Percentiles rank a stretch among this genome's conserved stretches.
Conservation (phyloP, 1,140 invertebrate species). For the Danaus plexippus region DNA sequence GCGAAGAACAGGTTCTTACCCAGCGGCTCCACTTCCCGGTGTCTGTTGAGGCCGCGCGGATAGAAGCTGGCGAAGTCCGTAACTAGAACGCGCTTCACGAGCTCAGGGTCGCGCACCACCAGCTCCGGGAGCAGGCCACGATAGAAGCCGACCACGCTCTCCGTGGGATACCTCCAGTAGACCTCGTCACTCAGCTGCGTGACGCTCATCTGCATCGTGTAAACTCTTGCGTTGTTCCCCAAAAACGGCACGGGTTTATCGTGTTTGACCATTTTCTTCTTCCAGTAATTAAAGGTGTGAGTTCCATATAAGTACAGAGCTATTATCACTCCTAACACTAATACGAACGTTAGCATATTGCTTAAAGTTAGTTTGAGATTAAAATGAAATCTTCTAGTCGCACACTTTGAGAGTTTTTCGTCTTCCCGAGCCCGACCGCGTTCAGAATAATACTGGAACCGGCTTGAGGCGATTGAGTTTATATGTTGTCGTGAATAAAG, state of each 20-base stretch:
- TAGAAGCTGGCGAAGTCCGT: slow-evolving; percentile 73
- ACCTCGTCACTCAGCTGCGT: slow-evolving; percentile 23
- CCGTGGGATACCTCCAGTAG: slow-evolving; percentile 34
- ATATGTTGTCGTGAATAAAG: no score
- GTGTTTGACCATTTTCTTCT: slow-evolving; percentile 51
- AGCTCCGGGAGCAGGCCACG: slow-evolving; percentile 48
- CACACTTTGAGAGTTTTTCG: no score
- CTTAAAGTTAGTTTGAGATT: no score
- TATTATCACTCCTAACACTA: background rate
- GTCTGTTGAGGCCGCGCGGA: slow-evolving; percentile 23
- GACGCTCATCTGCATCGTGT: slow-evolving; percentile 24
- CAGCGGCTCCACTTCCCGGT: slow-evolving; percentile 40
- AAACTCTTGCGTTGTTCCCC: slow-evolving; percentile 35
- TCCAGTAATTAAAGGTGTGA: slow-evolving; percentile 56
- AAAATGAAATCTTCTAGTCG: no score
- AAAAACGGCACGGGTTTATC: slow-evolving; percentile 45
- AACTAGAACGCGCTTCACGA: slow-evolving; percentile 70
- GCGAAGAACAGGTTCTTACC: slow-evolving; percentile 35
- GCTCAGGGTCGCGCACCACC: slow-evolving; percentile 70
- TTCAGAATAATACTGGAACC: no score
- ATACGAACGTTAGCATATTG: no score
- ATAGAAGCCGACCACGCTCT: slow-evolving; percentile 35
- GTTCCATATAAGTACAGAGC: slow-evolving; percentile 34
- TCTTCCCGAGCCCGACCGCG: no score
- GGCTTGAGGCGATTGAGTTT: no score